phyloP scores from a whole-genome alignment of 2,113 vertebrate genomes.

The Theropithecus gelada region DNA sequence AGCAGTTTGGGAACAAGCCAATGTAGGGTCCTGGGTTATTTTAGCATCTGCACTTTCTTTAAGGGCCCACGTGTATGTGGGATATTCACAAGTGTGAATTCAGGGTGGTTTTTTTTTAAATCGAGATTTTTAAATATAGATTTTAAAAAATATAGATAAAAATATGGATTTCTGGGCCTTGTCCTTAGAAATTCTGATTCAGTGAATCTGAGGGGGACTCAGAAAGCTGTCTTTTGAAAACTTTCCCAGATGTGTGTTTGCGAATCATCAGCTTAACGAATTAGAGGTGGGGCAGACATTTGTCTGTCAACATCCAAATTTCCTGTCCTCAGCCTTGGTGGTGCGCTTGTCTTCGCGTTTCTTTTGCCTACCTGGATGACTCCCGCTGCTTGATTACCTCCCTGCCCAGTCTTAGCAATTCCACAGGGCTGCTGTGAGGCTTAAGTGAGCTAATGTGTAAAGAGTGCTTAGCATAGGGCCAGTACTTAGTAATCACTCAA shows the following conservation, averaged over 20 bases:
- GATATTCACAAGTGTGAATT: neutral
- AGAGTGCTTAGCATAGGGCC: neutral
- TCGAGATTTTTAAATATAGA: neutral
- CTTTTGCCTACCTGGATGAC: neutral
- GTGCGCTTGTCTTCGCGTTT: neutral
- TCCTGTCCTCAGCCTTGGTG: neutral
- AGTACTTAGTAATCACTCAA: neutral
- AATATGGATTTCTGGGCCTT: neutral
- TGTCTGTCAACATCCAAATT: neutral
- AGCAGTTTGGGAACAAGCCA: neutral
- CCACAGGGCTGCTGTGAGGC: neutral
- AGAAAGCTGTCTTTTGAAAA: constrained; percentile 21
- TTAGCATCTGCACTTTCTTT: neutral
- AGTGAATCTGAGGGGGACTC: neutral
- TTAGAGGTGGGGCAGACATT: neutral
- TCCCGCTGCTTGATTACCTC: neutral
- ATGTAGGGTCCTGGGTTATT: neutral
- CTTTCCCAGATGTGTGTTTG: neutral
- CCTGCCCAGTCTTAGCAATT: neutral
- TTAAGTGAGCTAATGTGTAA: neutral
- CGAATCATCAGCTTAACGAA: neutral
- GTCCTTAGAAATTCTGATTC: constrained; percentile 3
- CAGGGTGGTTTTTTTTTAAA: neutral
- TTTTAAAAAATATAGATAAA: constrained; percentile 6
- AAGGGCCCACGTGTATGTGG: neutral